These are phyloP conservation scores for Indicator indicator DNA, from an alignment of 2,113 vertebrate species.

Conservation along the genomic window DNA sequence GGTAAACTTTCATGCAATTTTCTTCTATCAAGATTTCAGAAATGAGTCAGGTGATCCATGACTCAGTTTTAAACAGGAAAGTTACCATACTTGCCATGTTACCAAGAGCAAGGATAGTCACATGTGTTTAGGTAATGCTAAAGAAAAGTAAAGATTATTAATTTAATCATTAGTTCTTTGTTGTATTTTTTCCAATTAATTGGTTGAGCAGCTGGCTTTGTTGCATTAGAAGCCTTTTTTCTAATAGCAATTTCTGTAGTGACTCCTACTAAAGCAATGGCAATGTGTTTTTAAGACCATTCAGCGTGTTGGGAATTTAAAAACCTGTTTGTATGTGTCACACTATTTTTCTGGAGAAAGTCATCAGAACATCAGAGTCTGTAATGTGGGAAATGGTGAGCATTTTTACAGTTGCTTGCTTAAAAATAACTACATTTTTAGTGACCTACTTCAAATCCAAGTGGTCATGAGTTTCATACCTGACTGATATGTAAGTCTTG, in stretches of 20 bases:
- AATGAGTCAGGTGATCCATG: background rate
- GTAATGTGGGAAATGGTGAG: background rate
- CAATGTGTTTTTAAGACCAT: background rate
- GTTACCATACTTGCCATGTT: background rate
- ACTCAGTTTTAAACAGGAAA: constrained; percentile 5
- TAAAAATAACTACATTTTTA: background rate
- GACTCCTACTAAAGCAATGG: background rate
- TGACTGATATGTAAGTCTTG: background rate
- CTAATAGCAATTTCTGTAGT: background rate
- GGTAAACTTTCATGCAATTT: background rate
- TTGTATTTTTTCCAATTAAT: background rate
- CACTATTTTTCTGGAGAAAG: background rate
- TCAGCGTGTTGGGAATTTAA: background rate
- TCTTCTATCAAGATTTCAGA: background rate
- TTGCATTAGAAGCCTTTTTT: background rate
- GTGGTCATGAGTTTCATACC: background rate
- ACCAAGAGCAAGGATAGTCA: background rate
- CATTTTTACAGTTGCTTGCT: background rate
- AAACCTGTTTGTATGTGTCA: background rate
- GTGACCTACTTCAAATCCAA: background rate
- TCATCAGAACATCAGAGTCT: background rate
- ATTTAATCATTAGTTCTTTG: background rate
- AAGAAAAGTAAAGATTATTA: background rate
- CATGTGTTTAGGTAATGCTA: background rate
- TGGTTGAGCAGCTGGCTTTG: background rate